These are phyloP conservation scores for Tachina grossa DNA, from an alignment of 2,888 invertebrate genomes.

Conservation along the genomic window DNA sequence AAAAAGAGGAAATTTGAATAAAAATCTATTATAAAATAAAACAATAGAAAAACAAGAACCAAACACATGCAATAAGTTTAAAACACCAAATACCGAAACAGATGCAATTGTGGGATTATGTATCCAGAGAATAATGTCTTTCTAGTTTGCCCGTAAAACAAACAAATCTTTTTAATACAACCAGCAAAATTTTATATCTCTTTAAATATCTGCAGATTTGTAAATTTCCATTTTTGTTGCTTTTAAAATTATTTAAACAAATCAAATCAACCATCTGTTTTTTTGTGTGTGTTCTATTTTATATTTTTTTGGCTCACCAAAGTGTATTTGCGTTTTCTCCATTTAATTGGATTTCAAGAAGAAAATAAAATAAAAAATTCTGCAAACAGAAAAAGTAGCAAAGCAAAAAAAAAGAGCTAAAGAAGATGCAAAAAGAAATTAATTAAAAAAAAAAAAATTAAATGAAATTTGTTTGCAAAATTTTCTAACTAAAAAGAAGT, in stretches of 20 bases:
- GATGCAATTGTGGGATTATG: slow-evolving; percentile 27
- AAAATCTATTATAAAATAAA: neutral
- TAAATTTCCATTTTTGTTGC: slow-evolving; percentile 18
- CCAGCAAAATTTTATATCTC: neutral
- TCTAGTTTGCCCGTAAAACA: slow-evolving; percentile 7
- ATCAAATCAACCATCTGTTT: slow-evolving; percentile 55
- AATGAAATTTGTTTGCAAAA: slow-evolving; percentile 26
- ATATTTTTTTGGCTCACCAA: slow-evolving; percentile 29
- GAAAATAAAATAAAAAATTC: slow-evolving; percentile 15
- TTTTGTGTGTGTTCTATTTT: slow-evolving; percentile 25
- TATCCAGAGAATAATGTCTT: slow-evolving; percentile 24
- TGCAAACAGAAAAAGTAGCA: neutral
- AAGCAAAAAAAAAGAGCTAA: slow-evolving; percentile 6
- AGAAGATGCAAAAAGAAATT: slow-evolving; percentile 21
- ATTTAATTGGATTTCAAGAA: slow-evolving; percentile 34
- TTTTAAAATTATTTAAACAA: slow-evolving; percentile 39
- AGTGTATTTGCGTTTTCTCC: slow-evolving; percentile 50
- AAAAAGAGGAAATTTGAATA: neutral
- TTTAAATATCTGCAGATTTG: slow-evolving; percentile 28
- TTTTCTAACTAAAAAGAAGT: slow-evolving; percentile 6
- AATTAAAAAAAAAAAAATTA: slow-evolving; percentile 22
- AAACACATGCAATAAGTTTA: slow-evolving; percentile 4
- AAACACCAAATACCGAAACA: neutral
- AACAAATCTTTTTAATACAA: slow-evolving; percentile 18
- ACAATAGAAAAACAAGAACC: neutral